Base-by-base conservation (phyloP, 1,140 invertebrate genomes). In the Saccostrea echinata region DNA sequence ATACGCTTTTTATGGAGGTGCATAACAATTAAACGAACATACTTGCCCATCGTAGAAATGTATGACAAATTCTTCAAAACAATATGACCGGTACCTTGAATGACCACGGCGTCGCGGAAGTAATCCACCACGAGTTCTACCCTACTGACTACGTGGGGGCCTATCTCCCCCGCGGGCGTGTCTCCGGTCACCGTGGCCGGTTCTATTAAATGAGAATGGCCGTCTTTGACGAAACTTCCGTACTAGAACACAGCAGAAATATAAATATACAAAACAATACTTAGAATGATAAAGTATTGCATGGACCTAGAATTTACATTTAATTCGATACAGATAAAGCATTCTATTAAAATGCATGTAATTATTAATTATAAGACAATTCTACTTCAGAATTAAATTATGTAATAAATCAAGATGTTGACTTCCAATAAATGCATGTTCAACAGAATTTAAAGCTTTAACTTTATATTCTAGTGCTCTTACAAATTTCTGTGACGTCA, bases 401-500 rank as follows among this genome's bases (percentile, higher is more conserved):
- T 21, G 24, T 64, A 24, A 64, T 1, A 24, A n/a, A 24, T 64
- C 24, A 43, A 43, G 11, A 43, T 43, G 43, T 43, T 9, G 43
- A 43, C 43, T 43, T 3, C 11, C 43, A 1, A 6, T 43, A 9
- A 43, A 3, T 9, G 43, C 11, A 3, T 3, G n/a, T n/a, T n/a
- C n/a, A n/a, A n/a, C n/a, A 43, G 2, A 43, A 43, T 43, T 64
- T 43, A 43, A 43, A 43, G 9, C 9, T 43, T 43, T 43, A 43
- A 43, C 6, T 43, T 43, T 9, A 43, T 43, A 43, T 43, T 43
- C 9, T 9, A 43, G 43, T 61, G n/a, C 8, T 30, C 68, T 76
- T 76, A 76, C 68, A 76, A 76, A 76, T 76, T 76, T 76, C 68
- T 76, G 68, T 33, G 68, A 76, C 68, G 68, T 76, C 68, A 76